Evolutionary conservation across 2,113 vertebrate species (phyloP).

Genomic region (Pantherophis guttatus): DNA sequence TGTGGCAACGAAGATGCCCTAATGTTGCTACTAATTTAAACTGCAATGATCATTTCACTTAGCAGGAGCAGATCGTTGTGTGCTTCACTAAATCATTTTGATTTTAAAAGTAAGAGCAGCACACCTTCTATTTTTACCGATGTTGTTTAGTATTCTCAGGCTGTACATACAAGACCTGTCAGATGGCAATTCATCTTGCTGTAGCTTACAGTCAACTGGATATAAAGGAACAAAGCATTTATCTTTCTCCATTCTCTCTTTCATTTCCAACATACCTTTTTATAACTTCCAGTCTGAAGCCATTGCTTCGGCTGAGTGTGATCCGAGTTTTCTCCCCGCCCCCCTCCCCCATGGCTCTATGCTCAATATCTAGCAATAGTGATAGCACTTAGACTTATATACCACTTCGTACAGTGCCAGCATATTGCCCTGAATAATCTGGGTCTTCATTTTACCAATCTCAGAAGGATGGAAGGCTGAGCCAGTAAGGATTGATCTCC

Average conservation of each 20-base stretch:
- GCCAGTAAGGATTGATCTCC: too few species aligned
- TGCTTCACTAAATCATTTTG: constrained; percentile 58
- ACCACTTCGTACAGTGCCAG: background rate
- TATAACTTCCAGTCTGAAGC: background rate
- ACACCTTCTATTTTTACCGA: constrained; percentile 49
- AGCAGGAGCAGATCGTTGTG: constrained; percentile 49
- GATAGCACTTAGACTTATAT: background rate
- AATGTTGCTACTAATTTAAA: constrained; percentile 56
- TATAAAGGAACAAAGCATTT: constrained; percentile 4
- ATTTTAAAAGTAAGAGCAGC: constrained; percentile 52
- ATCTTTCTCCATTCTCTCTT: background rate
- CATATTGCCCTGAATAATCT: background rate
- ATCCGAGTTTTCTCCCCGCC: background rate
- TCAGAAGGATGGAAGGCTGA: background rate
- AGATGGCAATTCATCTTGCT: constrained; percentile 18
- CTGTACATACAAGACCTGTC: constrained; percentile 18
- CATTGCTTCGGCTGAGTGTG: background rate
- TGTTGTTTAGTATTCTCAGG: constrained; percentile 2
- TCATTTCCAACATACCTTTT: background rate
- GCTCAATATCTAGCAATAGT: background rate
- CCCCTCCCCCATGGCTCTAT: background rate
- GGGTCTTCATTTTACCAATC: background rate
- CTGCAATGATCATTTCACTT: constrained; percentile 43
- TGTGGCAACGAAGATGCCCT: constrained; percentile 54
- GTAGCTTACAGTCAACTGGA: background rate